Percentiles rank a stretch among this genome's conserved stretches.
Evolutionary conservation across 2,888 invertebrate genomes (phyloP).

Genomic region (Lasioglossum oenotherae): DNA sequence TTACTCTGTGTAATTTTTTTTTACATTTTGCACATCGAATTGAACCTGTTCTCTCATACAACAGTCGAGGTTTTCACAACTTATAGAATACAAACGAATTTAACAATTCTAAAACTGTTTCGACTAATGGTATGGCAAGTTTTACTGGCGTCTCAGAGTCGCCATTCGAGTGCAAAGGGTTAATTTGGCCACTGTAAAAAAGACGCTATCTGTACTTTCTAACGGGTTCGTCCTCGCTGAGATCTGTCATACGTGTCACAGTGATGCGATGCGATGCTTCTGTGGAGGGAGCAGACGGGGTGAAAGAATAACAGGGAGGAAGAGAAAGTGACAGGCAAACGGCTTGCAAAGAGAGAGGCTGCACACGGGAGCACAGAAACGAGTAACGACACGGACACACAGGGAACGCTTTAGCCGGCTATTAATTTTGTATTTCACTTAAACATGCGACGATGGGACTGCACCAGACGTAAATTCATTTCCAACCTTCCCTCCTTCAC

Average conservation of each 20-base stretch:
- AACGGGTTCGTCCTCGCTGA: slow-evolving; percentile 35
- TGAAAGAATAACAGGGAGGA: slow-evolving; percentile 17
- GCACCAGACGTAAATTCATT: slow-evolving; percentile 73
- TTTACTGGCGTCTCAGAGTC: no score
- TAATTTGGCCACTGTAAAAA: not conserved
- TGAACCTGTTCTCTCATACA: no score
- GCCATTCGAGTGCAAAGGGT: no score
- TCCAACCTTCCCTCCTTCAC: slow-evolving; percentile 46
- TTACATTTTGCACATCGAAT: no score
- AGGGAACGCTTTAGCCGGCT: slow-evolving; percentile 57
- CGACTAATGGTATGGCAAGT: no score
- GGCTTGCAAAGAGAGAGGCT: slow-evolving; percentile 2
- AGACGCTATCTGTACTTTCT: slow-evolving; percentile 43
- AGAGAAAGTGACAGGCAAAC: slow-evolving; percentile 4
- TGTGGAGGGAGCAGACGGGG: slow-evolving; percentile 8
- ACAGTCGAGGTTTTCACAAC: no score
- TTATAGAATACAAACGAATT: no score
- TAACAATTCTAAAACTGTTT: no score
- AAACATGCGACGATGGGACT: slow-evolving; percentile 71
- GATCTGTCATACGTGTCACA: slow-evolving; percentile 45
- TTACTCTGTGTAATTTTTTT: no score
- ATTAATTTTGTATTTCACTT: slow-evolving; percentile 74
- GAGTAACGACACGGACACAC: slow-evolving; percentile 44
- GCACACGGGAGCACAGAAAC: slow-evolving; percentile 44
- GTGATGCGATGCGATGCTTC: slow-evolving; percentile 18